A percentile compares a stretch with the other conserved stretches of the same genome.
phyloP scores from a whole-genome alignment of 2,113 vertebrate genomes.

The Trematocara unimaculatum region DNA sequence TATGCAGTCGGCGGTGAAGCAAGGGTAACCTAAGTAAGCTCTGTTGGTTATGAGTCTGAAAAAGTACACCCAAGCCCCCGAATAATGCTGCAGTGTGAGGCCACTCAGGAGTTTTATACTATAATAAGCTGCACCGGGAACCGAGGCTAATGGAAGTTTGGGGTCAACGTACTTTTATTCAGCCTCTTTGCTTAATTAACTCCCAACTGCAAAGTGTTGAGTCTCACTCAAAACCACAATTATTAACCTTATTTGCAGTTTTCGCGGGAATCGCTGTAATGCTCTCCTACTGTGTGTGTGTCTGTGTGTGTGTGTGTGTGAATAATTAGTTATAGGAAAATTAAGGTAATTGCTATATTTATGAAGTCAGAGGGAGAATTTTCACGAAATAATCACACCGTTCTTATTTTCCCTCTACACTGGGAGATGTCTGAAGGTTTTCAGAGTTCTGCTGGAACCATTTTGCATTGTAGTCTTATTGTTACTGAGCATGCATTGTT shows the following conservation, averaged over 20 bases:
- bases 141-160: conserved; percentile 3
- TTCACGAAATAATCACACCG: neutral
- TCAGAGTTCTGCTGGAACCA: conserved; percentile 48
- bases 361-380: neutral
- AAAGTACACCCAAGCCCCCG: conserved; percentile 52
- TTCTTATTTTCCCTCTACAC: neutral
- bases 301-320: neutral
- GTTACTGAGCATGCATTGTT: neutral
- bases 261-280: neutral
- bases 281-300: neutral
- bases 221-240: neutral
- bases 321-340: neutral
- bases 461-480: conserved; percentile 53
- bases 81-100: conserved; percentile 47
- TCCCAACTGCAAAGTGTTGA: neutral
- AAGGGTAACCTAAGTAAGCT: conserved; percentile 65
- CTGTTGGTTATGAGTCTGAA: conserved; percentile 51
- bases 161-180: neutral
- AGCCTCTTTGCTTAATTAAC: neutral
- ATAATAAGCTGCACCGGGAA: conserved; percentile 40
- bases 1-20: conserved; percentile 48
- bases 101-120: conserved; percentile 19
- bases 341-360: neutral
- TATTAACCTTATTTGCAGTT: neutral
- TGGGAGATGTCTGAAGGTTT: conserved; percentile 6